Percentiles rank a stretch among this genome's conserved stretches.
phyloP scores from a whole-genome alignment of 2,888 invertebrate genomes.

The Mantis religiosa region DNA sequence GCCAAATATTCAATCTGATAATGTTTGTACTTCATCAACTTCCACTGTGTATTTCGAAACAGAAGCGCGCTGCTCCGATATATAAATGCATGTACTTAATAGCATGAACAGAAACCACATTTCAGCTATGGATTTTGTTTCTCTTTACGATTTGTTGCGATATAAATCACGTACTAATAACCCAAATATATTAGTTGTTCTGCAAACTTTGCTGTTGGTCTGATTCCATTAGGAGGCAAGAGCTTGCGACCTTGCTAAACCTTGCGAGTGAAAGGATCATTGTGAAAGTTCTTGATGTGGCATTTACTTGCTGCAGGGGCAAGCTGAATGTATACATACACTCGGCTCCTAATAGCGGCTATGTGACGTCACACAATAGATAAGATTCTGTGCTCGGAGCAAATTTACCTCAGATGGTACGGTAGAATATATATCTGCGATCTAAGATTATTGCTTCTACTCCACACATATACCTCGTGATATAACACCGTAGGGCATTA shows the following conservation, averaged over 20 bases:
- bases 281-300: background rate
- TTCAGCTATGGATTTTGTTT: no score
- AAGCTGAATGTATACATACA: background rate
- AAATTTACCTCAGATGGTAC: background rate
- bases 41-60: background rate
- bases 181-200: no score
- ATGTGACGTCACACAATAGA: background rate
- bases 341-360: background rate
- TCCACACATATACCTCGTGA: no score
- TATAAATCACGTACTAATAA: no score
- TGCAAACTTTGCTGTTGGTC: no score
- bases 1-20: background rate
- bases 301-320: background rate
- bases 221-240: no score
- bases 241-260: no score
- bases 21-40: background rate
- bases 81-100: background rate
- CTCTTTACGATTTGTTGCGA: no score
- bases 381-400: background rate
- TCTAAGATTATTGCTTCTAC: no score
- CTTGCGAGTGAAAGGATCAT: background rate
- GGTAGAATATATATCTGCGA: no score
- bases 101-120: background rate
- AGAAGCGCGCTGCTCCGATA: background rate
- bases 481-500: no score